phyloP scores from a whole-genome alignment of 2,888 invertebrate species.

The Chironomus riparius region DNA sequence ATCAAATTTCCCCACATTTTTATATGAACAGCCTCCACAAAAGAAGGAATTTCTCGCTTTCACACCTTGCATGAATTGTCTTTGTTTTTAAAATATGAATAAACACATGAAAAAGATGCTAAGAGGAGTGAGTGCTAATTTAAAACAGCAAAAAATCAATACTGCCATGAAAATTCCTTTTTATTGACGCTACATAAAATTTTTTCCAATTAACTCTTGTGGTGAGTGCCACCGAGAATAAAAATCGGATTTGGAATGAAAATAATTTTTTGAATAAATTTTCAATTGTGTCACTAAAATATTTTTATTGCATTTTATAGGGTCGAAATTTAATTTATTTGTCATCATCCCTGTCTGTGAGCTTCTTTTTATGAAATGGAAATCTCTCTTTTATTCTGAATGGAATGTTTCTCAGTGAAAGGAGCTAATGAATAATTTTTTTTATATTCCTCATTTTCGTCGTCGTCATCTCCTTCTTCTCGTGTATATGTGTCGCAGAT shows the following conservation, averaged over 20 bases:
- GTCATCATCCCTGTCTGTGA: neutral
- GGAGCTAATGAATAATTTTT: constrained; percentile 17
- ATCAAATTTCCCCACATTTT: too few relatives aligned
- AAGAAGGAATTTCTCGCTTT: neutral
- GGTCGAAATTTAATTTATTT: constrained; percentile 13
- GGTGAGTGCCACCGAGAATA: neutral
- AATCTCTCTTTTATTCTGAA: neutral
- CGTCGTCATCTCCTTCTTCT: neutral
- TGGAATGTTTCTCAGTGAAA: neutral
- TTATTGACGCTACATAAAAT: neutral
- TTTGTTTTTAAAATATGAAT: neutral
- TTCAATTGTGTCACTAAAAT: neutral
- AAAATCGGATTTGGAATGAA: neutral
- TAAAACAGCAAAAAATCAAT: too few relatives aligned
- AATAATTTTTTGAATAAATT: neutral
- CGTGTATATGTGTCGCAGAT: neutral
- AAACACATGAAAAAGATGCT: neutral
- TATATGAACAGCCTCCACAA: neutral
- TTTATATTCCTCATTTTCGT: neutral
- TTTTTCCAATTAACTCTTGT: neutral
- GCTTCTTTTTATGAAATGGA: neutral
- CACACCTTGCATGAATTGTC: neutral
- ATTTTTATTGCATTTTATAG: constrained; percentile 1
- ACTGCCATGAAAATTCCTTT: too few relatives aligned
- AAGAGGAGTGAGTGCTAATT: neutral